Evolutionary conservation across 1,140 invertebrate species (phyloP).

Genomic region (Gryllus bimaculatus): DNA sequence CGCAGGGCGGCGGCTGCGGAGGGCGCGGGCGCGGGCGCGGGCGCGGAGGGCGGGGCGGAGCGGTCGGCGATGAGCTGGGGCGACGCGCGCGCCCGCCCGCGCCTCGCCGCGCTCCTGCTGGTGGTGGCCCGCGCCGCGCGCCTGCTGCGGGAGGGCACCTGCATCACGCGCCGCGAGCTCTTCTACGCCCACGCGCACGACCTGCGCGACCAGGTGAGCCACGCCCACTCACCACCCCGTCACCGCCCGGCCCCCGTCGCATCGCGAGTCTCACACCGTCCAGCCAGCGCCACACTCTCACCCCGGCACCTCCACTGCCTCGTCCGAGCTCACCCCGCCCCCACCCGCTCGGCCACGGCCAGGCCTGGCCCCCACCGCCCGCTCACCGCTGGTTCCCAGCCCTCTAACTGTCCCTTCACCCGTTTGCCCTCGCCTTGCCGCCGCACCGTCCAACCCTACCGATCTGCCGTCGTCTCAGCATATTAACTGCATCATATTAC

Average conservation of each 20-base stretch:
- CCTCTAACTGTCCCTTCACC: background rate
- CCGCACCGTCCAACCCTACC: background rate
- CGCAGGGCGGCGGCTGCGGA: too few species aligned
- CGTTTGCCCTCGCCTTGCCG: background rate
- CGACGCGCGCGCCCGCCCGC: background rate
- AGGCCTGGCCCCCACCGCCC: too few species aligned
- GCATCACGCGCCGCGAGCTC: background rate
- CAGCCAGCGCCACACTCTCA: too few species aligned
- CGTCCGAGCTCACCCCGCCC: too few species aligned
- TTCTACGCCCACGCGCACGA: background rate
- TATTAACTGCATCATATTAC: too few species aligned
- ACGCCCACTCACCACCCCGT: too few species aligned
- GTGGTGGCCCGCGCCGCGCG: background rate
- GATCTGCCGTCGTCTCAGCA: background rate
- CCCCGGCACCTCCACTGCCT: too few species aligned
- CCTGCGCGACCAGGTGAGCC: background rate
- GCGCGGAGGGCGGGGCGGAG: background rate
- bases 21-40: too few species aligned
- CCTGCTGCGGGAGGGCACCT: background rate
- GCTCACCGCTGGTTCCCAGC: background rate
- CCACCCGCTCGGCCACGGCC: too few species aligned
- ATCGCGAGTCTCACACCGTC: too few species aligned
- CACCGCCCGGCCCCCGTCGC: too few species aligned
- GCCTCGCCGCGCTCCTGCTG: background rate
- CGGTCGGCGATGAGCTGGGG: background rate